Conservation (phyloP, 1,140 invertebrate species). For the Drosophila mojavensis region DNA sequence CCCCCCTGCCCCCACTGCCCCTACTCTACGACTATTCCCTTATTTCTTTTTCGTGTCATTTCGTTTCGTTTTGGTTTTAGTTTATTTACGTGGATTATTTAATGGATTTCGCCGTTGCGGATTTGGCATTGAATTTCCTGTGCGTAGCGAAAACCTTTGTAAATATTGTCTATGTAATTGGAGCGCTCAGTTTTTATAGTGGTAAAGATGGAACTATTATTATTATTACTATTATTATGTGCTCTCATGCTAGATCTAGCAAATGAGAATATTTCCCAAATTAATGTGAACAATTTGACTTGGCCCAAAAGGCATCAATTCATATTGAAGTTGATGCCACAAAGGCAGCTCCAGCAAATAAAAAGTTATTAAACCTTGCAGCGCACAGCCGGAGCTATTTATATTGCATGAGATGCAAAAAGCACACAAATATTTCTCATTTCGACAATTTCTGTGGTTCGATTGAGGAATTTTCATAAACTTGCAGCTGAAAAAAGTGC, state of each 20-base stretch:
- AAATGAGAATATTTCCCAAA: constrained; percentile 11
- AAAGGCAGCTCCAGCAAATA: background rate
- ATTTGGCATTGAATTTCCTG: constrained; percentile 71
- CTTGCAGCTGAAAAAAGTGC: too few species aligned
- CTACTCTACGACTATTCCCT: background rate
- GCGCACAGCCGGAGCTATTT: background rate
- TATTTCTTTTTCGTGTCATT: constrained; percentile 46
- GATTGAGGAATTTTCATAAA: too few species aligned
- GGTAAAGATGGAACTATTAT: constrained; percentile 35
- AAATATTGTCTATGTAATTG: constrained; percentile 76
- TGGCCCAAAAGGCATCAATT: background rate
- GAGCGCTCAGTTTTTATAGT: constrained; percentile 53
- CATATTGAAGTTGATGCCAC: background rate
- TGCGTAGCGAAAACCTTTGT: constrained; percentile 28
- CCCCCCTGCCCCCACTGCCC: background rate
- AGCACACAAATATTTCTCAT: background rate
- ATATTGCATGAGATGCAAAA: background rate
- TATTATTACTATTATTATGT: background rate
- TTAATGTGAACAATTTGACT: background rate
- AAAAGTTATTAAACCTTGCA: background rate
- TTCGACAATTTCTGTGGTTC: background rate
- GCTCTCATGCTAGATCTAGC: background rate
- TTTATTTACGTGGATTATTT: constrained; percentile 78
- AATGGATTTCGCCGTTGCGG: constrained; percentile 62
- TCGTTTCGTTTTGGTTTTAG: constrained; percentile 47